Evolutionary conservation across 2,113 vertebrate species (phyloP), one percentile per base, ranked within the genome.

Genomic region (Marmota flaviventris): DNA sequence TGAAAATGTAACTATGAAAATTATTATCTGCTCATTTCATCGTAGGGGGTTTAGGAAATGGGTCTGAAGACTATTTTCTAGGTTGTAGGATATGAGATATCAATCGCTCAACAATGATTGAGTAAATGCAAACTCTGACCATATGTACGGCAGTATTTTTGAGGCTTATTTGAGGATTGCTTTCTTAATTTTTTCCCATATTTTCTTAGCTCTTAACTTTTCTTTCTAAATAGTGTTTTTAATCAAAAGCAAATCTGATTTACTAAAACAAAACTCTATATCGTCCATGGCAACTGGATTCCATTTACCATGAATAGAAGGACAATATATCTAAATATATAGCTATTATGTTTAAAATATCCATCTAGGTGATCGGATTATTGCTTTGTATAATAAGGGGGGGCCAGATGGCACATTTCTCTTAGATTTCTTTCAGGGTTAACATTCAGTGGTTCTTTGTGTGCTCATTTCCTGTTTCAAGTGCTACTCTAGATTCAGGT

Each of bases 211-310:
- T 69, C 8, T 92, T 89, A 69, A 58, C 7, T 32, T 77, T 72
- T 86, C 24, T 77, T 27, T 78, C 18, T 77, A 91, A 75, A 63
- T 56, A 51, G 63, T 27, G 51, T 83, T 77, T 67, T 85, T 63
- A 79, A 93, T 91, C 78, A 79, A 87, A 58, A 75, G 29, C 14
- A 79, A 61, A 76, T 51, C 29, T 85, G 48, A 79, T 77, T 82
- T 51, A 12, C 6, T 82, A 79, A 91, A 78, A 91, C 45, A 83
- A 70, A 91, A 92, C n/a, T 37, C 67, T 22, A 13, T 91, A 79
- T 67, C 72, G 18, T 76, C 58, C 81, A 77, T 89, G 67, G 51
- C 61, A 79, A 45, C 32, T 65, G 37, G 14, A 56, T 85, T 29
- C 24, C 20, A 65, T 58, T n/a, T 76, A 10, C 45, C n/a, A 75